These are phyloP conservation scores for Hydrophis major DNA, from an alignment of 2,797 vertebrate genomes.

Conservation along the genomic window DNA sequence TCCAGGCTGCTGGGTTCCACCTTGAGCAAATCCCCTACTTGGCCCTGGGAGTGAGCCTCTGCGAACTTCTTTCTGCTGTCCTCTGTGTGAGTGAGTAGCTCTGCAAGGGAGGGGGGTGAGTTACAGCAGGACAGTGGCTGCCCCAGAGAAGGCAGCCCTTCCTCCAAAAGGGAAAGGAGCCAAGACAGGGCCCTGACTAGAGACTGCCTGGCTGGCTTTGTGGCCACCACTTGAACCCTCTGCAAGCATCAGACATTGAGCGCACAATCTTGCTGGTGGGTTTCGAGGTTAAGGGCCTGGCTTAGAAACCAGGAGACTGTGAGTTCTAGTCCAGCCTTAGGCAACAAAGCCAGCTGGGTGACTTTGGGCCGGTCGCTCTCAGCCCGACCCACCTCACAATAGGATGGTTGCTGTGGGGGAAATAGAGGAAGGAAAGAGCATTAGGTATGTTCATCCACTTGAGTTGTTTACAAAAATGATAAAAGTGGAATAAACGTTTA, in stretches of 20 bases:
- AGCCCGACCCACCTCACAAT: not conserved
- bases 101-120: not conserved
- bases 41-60: constrained; percentile 81
- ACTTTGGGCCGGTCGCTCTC: not conserved
- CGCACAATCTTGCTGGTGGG: too few species aligned
- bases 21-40: constrained; percentile 75
- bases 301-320: not conserved
- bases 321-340: not conserved
- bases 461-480: not conserved
- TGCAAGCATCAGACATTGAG: not conserved
- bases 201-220: not conserved
- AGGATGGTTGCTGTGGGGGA: not conserved
- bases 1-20: constrained; percentile 81
- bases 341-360: not conserved
- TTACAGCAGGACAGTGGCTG: not conserved
- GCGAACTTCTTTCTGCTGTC: constrained; percentile 82
- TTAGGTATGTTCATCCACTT: not conserved
- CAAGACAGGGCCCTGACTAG: not conserved
- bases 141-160: not conserved
- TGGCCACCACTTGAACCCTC: not conserved
- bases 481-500: not conserved
- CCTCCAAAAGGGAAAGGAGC: not conserved
- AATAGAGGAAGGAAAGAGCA: not conserved
- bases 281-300: not conserved
- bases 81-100: constrained; percentile 80